Evolutionary conservation across 2,888 invertebrate genomes (phyloP).

Genomic region (Zygaena filipendulae): DNA sequence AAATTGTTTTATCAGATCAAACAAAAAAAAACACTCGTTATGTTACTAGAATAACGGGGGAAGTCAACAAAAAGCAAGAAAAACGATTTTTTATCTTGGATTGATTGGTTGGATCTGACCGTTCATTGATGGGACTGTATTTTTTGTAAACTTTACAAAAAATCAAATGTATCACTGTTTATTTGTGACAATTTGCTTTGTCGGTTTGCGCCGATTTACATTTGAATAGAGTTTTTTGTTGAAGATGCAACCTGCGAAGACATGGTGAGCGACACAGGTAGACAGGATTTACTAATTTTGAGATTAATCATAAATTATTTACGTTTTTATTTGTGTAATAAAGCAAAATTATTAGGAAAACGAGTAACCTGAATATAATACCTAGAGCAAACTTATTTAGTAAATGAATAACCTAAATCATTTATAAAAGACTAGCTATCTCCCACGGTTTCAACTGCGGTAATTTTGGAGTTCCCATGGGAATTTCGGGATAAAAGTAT

Average conservation of each 20-base stretch:
- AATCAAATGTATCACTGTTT: slow-evolving; percentile 62
- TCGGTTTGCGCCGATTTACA: slow-evolving; percentile 65
- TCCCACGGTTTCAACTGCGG: no score
- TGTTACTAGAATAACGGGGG: no score
- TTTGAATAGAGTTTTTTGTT: slow-evolving; percentile 57
- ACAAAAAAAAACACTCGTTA: no score
- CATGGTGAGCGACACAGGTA: slow-evolving; percentile 62
- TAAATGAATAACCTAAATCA: no score
- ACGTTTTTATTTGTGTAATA: no score
- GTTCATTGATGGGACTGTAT: slow-evolving; percentile 49
- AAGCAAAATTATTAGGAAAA: no score
- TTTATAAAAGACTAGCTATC: no score
- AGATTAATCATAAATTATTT: slow-evolving; percentile 1
- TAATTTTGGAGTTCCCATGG: no score
- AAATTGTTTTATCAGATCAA: no score
- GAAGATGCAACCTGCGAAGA: slow-evolving; percentile 54
- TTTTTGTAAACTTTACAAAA: slow-evolving; percentile 58
- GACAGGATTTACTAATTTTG: slow-evolving; percentile 14
- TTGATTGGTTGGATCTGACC: slow-evolving; percentile 64
- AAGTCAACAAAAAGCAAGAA: slow-evolving; percentile 43
- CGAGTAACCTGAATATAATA: no score
- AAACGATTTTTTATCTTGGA: slow-evolving; percentile 60
- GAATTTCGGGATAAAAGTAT: no score
- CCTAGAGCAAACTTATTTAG: no score
- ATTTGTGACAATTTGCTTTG: slow-evolving; percentile 70